Evolutionary conservation across 2,113 vertebrate species (phyloP).

Genomic region (Eurypyga helias): DNA sequence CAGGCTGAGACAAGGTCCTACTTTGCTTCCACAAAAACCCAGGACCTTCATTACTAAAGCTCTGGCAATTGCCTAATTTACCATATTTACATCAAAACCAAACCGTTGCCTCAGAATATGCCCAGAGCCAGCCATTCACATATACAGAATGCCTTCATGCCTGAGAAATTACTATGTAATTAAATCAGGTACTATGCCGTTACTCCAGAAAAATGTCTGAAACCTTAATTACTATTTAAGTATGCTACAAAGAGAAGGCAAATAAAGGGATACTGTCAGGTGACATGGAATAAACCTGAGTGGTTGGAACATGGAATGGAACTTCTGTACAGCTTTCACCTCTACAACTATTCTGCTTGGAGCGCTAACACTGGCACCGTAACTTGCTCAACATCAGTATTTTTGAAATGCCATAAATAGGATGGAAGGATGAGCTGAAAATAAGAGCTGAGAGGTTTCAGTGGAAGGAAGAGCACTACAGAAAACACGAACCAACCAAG

Average conservation of each 20-base stretch:
- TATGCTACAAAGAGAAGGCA: not conserved
- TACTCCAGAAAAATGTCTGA: not conserved
- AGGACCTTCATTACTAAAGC: not conserved
- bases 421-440: not conserved
- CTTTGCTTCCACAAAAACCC: not conserved
- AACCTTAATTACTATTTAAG: not conserved
- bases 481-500: not conserved
- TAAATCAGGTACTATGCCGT: not conserved
- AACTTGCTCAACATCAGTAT: not conserved
- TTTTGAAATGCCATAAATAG: not conserved
- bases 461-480: not conserved
- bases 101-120: not conserved
- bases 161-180: not conserved
- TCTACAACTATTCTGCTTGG: not conserved
- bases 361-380: not conserved
- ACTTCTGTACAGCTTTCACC: not conserved
- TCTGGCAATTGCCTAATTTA: not conserved
- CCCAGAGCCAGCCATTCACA: not conserved
- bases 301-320: not conserved
- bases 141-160: not conserved
- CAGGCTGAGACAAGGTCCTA: not conserved
- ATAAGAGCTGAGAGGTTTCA: not conserved
- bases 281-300: not conserved
- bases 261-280: not conserved
- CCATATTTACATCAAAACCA: not conserved